Percentiles rank a stretch among this genome's conserved stretches.
Conservation (phyloP, 2,113 vertebrate species). For the Morone saxatilis region DNA sequence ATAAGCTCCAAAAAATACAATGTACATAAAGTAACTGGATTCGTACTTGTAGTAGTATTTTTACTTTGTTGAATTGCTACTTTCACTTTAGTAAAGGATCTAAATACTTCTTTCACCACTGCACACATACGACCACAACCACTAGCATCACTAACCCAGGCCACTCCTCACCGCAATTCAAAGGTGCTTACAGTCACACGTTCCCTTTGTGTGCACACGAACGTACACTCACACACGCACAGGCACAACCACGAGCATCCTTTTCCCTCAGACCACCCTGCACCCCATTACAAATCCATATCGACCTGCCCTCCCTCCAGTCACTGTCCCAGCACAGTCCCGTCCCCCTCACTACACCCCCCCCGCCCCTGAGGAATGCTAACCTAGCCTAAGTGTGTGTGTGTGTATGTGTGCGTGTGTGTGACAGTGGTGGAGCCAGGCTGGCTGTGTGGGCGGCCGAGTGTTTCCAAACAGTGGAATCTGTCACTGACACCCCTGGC, state of each 20-base stretch:
- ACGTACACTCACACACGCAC: background rate
- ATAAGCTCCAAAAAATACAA: background rate
- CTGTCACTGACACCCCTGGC: constrained; percentile 79
- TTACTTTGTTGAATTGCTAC: constrained; percentile 17
- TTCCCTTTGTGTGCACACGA: background rate
- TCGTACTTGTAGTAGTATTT: constrained; percentile 4
- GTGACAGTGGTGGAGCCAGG: constrained; percentile 76
- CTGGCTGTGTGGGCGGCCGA: constrained; percentile 77
- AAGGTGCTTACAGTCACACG: constrained; percentile 35
- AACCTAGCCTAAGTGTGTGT: constrained; percentile 40
- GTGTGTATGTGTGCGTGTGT: constrained; percentile 44
- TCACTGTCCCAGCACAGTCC: constrained; percentile 66
- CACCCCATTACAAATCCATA: constrained; percentile 55
- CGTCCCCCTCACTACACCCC: constrained; percentile 49
- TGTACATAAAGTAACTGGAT: background rate
- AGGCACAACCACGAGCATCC: constrained; percentile 9
- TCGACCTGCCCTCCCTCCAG: constrained; percentile 60
- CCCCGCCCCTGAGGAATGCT: constrained; percentile 68
- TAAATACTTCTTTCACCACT: constrained; percentile 28
- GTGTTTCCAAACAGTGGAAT: constrained; percentile 84
- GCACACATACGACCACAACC: constrained; percentile 22
- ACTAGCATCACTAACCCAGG: constrained; percentile 4
- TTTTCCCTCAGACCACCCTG: constrained; percentile 53
- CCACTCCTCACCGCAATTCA: background rate
- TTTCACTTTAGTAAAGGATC: constrained; percentile 13